Evolutionary conservation across 2,888 invertebrate species (phyloP).

Genomic region (Cetonia aurata): DNA sequence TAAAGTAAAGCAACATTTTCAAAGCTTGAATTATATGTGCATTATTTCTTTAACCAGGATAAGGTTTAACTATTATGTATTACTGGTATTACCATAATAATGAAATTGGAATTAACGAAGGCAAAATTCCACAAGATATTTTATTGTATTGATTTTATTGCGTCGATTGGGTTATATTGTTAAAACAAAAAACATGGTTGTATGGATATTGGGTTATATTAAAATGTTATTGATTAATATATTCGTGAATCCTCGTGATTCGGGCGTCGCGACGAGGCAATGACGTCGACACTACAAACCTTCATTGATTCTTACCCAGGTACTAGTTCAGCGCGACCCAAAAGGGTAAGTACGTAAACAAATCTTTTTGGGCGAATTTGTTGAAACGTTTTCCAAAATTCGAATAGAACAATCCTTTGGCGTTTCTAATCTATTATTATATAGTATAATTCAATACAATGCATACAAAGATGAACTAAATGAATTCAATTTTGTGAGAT

Average conservation of each 20-base stretch:
- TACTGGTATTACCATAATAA: not conserved
- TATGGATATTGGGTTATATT: constrained; percentile 11
- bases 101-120: too few relatives aligned
- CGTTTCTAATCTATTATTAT: not conserved
- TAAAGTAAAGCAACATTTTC: too few relatives aligned
- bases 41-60: too few relatives aligned
- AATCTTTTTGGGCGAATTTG: constrained; percentile 4
- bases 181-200: not conserved
- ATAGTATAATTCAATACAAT: not conserved
- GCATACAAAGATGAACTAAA: not conserved
- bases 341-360: constrained; percentile 52
- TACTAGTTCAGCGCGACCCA: constrained; percentile 51
- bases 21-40: too few relatives aligned
- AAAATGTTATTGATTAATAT: constrained; percentile 46
- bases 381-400: not conserved
- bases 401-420: not conserved
- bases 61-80: too few relatives aligned
- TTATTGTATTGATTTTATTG: too few relatives aligned
- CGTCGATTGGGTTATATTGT: not conserved
- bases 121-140: constrained; percentile 1
- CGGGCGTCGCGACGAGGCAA: constrained; percentile 49
- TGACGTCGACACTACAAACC: constrained; percentile 52
- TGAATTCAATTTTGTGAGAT: too few relatives aligned
- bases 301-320: constrained; percentile 49
- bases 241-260: constrained; percentile 33